A percentile compares a stretch with the other conserved stretches of the same genome.
Conservation (phyloP, 2,888 invertebrate species). For the Endotricha flammealis region DNA sequence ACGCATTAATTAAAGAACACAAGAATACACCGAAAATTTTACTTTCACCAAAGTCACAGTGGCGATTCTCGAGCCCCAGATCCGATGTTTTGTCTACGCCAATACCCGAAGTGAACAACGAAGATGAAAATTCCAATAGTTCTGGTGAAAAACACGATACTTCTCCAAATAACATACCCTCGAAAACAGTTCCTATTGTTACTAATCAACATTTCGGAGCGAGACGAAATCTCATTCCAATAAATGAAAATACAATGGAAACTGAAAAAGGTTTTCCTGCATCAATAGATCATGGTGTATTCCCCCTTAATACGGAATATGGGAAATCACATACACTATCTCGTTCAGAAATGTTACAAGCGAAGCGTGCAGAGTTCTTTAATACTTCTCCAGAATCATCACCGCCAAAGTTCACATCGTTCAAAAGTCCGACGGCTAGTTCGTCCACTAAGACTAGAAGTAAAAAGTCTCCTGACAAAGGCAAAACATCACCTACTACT, state of each 20-base stretch:
- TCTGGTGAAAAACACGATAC: conserved; percentile 74
- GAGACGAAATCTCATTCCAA: conserved; percentile 63
- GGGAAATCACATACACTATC: conserved; percentile 46
- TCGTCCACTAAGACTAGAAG: conserved; percentile 33
- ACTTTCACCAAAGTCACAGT: conserved; percentile 83
- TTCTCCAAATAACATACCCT: conserved; percentile 47
- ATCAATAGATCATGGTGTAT: conserved; percentile 59
- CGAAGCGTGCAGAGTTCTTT: conserved; percentile 80
- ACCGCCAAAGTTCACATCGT: conserved; percentile 60
- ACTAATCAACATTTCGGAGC: conserved; percentile 73
- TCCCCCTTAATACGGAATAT: conserved; percentile 64
- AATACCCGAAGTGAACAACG: conserved; percentile 89
- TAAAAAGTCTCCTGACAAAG: conserved; percentile 56
- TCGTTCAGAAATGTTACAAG: conserved; percentile 77
- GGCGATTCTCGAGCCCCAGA: conserved; percentile 85
- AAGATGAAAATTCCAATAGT: conserved; percentile 84
- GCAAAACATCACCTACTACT: conserved; percentile 69
- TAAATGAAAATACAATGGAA: conserved; percentile 52
- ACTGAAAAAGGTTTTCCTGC: conserved; percentile 42
- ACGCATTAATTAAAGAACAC: conserved; percentile 68
- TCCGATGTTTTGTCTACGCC: conserved; percentile 92
- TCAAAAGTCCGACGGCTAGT: conserved; percentile 47
- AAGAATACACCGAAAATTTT: conserved; percentile 81
- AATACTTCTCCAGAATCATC: conserved; percentile 54
- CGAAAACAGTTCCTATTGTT: conserved; percentile 67